Conservation (phyloP, 2,888 invertebrate genomes). For the Ophioninae sp. region DNA sequence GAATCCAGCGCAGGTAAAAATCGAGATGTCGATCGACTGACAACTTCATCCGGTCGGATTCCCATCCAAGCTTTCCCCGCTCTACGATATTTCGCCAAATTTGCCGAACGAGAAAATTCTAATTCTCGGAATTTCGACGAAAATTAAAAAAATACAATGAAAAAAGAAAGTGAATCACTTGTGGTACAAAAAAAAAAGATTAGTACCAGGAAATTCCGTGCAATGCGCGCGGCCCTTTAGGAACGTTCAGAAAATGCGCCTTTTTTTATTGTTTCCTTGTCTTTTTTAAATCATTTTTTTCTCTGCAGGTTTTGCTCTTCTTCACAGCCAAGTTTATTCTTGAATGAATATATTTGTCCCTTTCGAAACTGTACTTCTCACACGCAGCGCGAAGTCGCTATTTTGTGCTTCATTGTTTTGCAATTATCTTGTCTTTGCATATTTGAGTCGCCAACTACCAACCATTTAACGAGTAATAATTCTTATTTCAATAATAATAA, state of each 20-base stretch:
- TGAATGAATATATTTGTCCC: conserved; percentile 9
- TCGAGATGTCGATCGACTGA: not conserved
- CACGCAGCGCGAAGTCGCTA: too few relatives aligned
- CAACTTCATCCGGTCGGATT: not conserved
- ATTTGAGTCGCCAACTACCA: too few relatives aligned
- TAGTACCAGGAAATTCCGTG: conserved; percentile 32
- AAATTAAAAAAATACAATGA: not conserved
- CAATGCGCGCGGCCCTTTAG: conserved; percentile 38
- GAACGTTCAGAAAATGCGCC: conserved; percentile 47
- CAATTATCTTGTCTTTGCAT: too few relatives aligned
- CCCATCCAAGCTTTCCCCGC: not conserved
- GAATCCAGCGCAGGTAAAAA: conserved; percentile 21
- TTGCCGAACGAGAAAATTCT: not conserved
- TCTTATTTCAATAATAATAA: too few relatives aligned
- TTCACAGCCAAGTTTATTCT: conserved; percentile 54
- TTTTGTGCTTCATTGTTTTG: too few relatives aligned
- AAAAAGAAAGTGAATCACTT: not conserved
- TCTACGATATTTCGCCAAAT: not conserved
- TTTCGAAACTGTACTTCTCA: too few relatives aligned
- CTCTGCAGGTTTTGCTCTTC: conserved; percentile 39
- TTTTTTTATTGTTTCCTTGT: not conserved
- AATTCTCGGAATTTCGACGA: not conserved
- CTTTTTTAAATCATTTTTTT: not conserved
- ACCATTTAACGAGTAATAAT: too few relatives aligned
- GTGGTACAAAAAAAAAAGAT: not conserved